phyloP scores from a whole-genome alignment of 92 coral and sea anemone genomes.

The Phenganax stokvisi region DNA sequence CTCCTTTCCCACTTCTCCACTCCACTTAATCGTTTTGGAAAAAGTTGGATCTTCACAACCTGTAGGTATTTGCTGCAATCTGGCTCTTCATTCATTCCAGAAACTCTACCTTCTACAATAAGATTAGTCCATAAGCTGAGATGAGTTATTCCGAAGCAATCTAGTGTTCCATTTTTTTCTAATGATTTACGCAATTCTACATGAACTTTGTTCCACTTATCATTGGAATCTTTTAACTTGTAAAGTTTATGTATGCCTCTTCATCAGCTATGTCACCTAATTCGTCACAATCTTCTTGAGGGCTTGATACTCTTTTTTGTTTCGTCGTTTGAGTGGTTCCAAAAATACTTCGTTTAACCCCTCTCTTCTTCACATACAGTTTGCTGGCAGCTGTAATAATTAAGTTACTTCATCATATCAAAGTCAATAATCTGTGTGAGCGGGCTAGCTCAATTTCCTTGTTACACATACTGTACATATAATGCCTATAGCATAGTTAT shows the following conservation, averaged over 20 bases:
- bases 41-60: conserved; percentile 40
- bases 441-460: no score
- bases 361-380: conserved; percentile 2
- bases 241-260: conserved; percentile 42
- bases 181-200: conserved; percentile 42
- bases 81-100: conserved; percentile 49
- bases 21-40: conserved; percentile 37
- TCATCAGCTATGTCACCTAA: conserved; percentile 46
- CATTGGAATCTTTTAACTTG: conserved; percentile 44
- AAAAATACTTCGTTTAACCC: conserved; percentile 8
- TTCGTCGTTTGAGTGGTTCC: neutral
- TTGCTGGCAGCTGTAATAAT: conserved; percentile 24
- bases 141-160: conserved; percentile 47
- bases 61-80: conserved; percentile 48
- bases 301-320: neutral
- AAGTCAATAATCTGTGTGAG: no score
- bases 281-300: conserved; percentile 34
- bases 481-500: no score
- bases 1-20: conserved; percentile 38
- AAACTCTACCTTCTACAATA: conserved; percentile 45
- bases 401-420: neutral
- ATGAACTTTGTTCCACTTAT: conserved; percentile 50
- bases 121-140: conserved; percentile 56
- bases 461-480: no score
- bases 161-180: conserved; percentile 43